These are phyloP conservation scores for Tenthredo notha DNA, from an alignment of 2,888 invertebrate species.

Conservation along the genomic window DNA sequence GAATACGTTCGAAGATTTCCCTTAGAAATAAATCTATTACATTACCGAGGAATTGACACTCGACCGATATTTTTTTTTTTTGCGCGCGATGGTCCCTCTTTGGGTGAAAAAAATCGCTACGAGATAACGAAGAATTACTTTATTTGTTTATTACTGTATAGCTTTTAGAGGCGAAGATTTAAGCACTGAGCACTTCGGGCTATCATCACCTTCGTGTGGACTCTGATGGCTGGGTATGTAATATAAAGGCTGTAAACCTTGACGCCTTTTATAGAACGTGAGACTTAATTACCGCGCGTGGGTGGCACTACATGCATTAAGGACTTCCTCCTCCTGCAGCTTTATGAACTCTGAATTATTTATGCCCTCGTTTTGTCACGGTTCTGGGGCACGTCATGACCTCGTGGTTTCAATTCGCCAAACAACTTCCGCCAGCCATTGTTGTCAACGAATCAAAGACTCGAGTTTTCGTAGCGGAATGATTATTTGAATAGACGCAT, in stretches of 20 bases:
- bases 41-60: neutral
- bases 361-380: conserved; percentile 59
- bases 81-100: neutral
- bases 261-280: conserved; percentile 56
- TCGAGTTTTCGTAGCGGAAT: neutral
- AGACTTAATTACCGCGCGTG: conserved; percentile 59
- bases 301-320: conserved; percentile 47
- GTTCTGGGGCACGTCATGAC: conserved; percentile 54
- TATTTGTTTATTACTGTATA: neutral
- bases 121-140: neutral
- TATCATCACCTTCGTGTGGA: conserved; percentile 54
- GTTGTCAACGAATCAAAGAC: conserved; percentile 7
- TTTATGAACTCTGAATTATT: conserved; percentile 55
- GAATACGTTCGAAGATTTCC: neutral
- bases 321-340: conserved; percentile 46
- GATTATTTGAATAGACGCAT: neutral
- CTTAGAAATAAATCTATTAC: neutral
- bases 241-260: conserved; percentile 59
- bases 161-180: conserved; percentile 10
- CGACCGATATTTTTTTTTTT: neutral
- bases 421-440: conserved; percentile 35
- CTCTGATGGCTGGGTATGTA: conserved; percentile 44
- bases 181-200: conserved; percentile 23
- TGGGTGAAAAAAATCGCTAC: neutral
- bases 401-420: conserved; percentile 26